Base-by-base conservation (phyloP, 2,797 vertebrate species). In the Acridotheres tristis region DNA sequence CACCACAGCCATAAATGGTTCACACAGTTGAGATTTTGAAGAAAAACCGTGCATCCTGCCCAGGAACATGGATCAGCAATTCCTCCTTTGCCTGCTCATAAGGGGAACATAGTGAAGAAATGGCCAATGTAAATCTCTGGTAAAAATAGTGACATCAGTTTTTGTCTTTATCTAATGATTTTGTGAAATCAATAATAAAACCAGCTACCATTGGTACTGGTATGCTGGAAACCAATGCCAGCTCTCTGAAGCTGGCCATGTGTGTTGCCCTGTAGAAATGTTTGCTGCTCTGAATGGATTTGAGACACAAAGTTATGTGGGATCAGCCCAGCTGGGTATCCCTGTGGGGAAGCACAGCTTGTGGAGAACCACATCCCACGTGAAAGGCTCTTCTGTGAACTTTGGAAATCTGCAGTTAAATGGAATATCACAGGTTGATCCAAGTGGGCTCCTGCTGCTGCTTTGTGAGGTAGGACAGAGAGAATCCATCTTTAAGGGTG, bases 301-400 rank as follows among this genome's bases (percentile, higher is more conserved):
- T 59, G 34, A 85, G 17, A 26, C 14, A 29, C 26, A 34, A 66
- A 26, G 11, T 42, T 34, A 5, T 17, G 3, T 25, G 48, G 29
- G 10, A 45, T 40, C 53, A 74, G 14, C 11, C 53, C 43, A 73
- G 13, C 4, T 54, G 27, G 2, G 2, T n/a, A 3, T 13, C n/a
- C 25, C 32, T 45, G 13, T 25, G 32, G 17, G 59, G 47, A 80
- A 89, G 9, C 6, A 12, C 5, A 21, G 13, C 5, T 40, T 5
- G 0, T 15, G 34, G 29, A 79, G 30, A 74, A 2, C 8, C 43
- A 30, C 9, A 40, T 26, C 6, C n/a, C 58, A 16, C 0, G 1
- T 3, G 5, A 6, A 71, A 78, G 8, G 10, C 1, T 55, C 18
- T 50, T 34, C 26, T n/a, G 9, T 38, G 53, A 83, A 17, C 27